phyloP scores from a whole-genome alignment of 2,797 vertebrate species.

The Cossypha polioptera region DNA sequence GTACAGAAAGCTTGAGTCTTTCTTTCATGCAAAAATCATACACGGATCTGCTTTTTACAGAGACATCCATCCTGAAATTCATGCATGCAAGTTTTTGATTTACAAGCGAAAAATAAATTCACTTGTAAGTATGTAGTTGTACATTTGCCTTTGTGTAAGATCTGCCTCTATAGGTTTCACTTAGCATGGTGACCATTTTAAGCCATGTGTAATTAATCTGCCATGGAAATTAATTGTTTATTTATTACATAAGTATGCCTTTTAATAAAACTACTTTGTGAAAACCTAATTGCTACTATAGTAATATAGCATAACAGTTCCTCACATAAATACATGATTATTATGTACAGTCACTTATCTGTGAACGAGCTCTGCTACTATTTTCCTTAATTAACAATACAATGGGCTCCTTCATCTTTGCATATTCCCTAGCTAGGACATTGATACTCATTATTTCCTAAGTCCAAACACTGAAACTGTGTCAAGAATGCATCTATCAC shows the following conservation, averaged over 20 bases:
- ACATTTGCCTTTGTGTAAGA: not conserved
- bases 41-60: not conserved
- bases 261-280: constrained; percentile 80
- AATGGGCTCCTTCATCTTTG: constrained; percentile 92
- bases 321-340: constrained; percentile 95
- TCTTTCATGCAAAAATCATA: not conserved
- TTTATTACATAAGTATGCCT: constrained; percentile 75
- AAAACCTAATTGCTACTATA: constrained; percentile 81
- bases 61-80: not conserved
- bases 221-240: constrained; percentile 76
- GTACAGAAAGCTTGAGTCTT: not conserved
- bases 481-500: constrained; percentile 99
- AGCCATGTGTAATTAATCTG: constrained; percentile 70
- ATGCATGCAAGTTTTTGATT: not conserved
- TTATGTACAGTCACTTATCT: constrained; percentile 95
- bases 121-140: not conserved
- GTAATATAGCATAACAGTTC: constrained; percentile 88
- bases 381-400: constrained; percentile 98
- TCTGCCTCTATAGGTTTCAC: constrained; percentile 40
- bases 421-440: constrained; percentile 96
- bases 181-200: constrained; percentile 59
- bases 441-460: constrained; percentile 99
- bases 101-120: not conserved
- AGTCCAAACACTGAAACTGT: constrained; percentile 99
- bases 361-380: constrained; percentile 85